Percentiles rank a stretch among this genome's conserved stretches.
These are phyloP conservation scores for Crypturellus undulatus DNA, from an alignment of 2,113 vertebrate species.

Conservation along the genomic window DNA sequence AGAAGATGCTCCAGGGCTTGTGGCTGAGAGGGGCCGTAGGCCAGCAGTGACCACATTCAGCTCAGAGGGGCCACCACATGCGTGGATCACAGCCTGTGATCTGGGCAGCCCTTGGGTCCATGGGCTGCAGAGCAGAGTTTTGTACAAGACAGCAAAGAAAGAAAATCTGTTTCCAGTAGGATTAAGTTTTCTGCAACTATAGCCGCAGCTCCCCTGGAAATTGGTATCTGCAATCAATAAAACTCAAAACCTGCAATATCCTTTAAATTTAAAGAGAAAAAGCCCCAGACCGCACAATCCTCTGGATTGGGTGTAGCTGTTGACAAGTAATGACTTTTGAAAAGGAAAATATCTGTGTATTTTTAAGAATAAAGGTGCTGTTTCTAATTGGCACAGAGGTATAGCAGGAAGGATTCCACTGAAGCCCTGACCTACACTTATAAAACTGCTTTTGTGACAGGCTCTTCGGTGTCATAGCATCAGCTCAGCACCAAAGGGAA, in stretches of 20 bases:
- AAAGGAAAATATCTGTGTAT: not conserved
- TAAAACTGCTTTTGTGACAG: not conserved
- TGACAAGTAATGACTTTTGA: not conserved
- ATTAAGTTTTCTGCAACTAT: not conserved
- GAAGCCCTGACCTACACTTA: not conserved
- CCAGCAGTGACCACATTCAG: not conserved
- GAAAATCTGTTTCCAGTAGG: not conserved
- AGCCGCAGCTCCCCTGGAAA: not conserved
- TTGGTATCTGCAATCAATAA: not conserved
- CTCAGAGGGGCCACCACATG: no score
- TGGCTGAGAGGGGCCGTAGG: rapidly evolving
- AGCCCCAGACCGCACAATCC: not conserved
- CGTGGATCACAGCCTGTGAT: not conserved
- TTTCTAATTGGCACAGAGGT: not conserved
- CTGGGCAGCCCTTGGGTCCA: not conserved
- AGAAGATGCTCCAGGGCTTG: not conserved
- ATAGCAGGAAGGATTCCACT: not conserved
- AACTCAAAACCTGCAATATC: not conserved
- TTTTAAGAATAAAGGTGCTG: not conserved
- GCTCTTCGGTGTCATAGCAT: not conserved
- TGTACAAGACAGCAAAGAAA: not conserved
- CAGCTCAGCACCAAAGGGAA: not conserved
- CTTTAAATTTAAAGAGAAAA: not conserved
- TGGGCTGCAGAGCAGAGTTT: rapidly evolving
- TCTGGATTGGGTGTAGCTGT: rapidly evolving